Conservation (phyloP, 2,113 vertebrate species). For the Paramisgurnus dabryanus region DNA sequence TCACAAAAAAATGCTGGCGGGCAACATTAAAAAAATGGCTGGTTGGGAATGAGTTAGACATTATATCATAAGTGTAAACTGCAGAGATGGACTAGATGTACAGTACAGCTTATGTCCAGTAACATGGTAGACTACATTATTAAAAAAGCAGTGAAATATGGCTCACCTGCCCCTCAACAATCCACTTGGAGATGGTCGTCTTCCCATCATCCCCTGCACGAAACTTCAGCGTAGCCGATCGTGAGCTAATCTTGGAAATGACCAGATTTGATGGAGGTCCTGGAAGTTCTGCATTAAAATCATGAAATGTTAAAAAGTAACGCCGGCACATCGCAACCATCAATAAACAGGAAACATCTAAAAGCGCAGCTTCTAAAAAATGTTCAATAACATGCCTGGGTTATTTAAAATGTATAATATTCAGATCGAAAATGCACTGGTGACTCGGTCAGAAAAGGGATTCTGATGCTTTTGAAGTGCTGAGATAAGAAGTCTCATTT, state of each 20-base stretch:
- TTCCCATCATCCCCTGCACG: conserved; percentile 83
- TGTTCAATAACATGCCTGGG: conserved; percentile 5
- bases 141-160: conserved; percentile 2
- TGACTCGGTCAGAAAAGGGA: conserved; percentile 27
- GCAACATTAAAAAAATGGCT: not conserved
- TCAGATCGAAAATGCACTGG: conserved; percentile 5
- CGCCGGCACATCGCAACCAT: not conserved
- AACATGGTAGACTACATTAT: not conserved
- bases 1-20: not conserved
- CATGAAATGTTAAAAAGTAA: conserved; percentile 12
- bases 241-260: conserved; percentile 87
- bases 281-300: conserved; percentile 76
- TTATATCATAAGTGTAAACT: too few relatives aligned
- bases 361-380: not conserved
- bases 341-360: not conserved
- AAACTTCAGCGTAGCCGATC: conserved; percentile 83
- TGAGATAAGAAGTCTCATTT: conserved; percentile 48
- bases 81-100: too few relatives aligned
- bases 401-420: conserved; percentile 16
- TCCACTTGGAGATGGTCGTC: conserved; percentile 83
- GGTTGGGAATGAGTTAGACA: not conserved
- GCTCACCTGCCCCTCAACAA: conserved; percentile 83
- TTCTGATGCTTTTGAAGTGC: conserved; percentile 33
- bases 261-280: conserved; percentile 84
- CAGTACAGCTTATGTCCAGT: conserved; percentile 7